These are phyloP conservation scores for Crepidodera aurea DNA, from an alignment of 2,888 invertebrate genomes.

Conservation along the genomic window DNA sequence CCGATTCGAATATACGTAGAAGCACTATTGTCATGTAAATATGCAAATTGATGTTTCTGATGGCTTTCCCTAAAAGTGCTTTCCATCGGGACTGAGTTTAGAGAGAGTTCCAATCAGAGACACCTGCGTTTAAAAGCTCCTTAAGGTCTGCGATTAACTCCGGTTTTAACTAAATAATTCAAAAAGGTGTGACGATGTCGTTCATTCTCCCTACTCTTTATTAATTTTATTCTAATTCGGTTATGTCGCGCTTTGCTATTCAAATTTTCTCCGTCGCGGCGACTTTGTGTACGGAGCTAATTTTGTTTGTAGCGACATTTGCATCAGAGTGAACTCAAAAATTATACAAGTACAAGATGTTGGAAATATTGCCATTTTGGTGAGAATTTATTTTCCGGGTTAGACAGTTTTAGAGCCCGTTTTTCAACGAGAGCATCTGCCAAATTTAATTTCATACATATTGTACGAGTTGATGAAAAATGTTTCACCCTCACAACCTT, in stretches of 20 bases:
- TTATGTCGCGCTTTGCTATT: conserved; percentile 38
- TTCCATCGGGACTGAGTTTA: conserved; percentile 47
- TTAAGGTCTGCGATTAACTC: conserved; percentile 43
- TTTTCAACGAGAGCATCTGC: conserved; percentile 25
- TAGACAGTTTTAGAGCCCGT: conserved; percentile 24
- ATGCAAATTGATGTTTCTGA: conserved; percentile 51
- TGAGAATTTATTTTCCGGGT: conserved; percentile 28
- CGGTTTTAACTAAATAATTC: conserved; percentile 42
- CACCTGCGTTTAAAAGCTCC: conserved; percentile 51
- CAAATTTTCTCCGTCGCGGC: conserved; percentile 31
- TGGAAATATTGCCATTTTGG: conserved; percentile 32
- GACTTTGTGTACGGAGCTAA: conserved; percentile 38
- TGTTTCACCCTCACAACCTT: neutral
- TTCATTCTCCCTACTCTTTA: conserved; percentile 42
- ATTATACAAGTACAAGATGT: conserved; percentile 40
- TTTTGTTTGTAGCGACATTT: conserved; percentile 38
- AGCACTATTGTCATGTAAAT: conserved; percentile 48
- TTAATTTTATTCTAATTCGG: conserved; percentile 51
- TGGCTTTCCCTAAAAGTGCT: conserved; percentile 45
- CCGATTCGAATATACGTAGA: no score
- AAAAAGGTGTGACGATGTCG: conserved; percentile 41
- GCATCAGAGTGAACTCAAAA: conserved; percentile 36
- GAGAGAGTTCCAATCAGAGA: conserved; percentile 50
- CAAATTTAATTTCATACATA: conserved; percentile 26
- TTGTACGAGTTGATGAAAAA: conserved; percentile 10